These are phyloP conservation scores for Trilocha varians DNA, from an alignment of 2,888 invertebrate genomes.

Conservation along the genomic window DNA sequence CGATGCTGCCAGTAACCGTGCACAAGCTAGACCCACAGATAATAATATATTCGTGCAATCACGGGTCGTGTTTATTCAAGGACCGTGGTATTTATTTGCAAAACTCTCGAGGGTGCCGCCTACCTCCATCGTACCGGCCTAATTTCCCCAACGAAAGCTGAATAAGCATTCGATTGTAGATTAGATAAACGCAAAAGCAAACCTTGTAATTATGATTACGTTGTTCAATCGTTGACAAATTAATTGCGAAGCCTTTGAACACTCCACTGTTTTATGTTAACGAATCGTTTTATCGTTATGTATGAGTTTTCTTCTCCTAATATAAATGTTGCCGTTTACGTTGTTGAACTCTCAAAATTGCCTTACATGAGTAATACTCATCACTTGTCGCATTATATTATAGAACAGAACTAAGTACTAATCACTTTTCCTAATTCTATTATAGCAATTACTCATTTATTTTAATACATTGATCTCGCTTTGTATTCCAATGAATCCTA, in stretches of 20 bases:
- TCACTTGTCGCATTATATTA: no score
- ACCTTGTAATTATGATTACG: conserved; percentile 20
- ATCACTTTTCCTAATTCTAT: no score
- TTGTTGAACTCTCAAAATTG: no score
- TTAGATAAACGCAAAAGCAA: conserved; percentile 36
- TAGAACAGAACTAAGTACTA: no score
- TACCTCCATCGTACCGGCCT: conserved; percentile 21
- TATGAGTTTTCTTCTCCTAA: no score
- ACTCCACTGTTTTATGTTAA: no score
- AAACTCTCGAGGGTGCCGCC: conserved; percentile 37
- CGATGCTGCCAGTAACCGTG: neutral
- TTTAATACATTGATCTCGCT: no score
- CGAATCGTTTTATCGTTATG: no score
- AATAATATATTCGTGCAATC: conserved; percentile 33
- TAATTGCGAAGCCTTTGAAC: neutral
- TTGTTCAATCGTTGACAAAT: neutral
- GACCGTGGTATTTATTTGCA: conserved; percentile 57
- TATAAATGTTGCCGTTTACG: no score
- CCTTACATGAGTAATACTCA: no score
- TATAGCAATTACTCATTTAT: no score
- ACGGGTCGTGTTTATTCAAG: conserved; percentile 44
- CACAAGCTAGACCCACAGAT: neutral
- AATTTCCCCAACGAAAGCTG: conserved; percentile 51
- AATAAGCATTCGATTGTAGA: conserved; percentile 51
- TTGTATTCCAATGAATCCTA: no score